These are phyloP conservation scores for Pecten maximus DNA, from an alignment of 2,888 invertebrate genomes.

Conservation along the genomic window DNA sequence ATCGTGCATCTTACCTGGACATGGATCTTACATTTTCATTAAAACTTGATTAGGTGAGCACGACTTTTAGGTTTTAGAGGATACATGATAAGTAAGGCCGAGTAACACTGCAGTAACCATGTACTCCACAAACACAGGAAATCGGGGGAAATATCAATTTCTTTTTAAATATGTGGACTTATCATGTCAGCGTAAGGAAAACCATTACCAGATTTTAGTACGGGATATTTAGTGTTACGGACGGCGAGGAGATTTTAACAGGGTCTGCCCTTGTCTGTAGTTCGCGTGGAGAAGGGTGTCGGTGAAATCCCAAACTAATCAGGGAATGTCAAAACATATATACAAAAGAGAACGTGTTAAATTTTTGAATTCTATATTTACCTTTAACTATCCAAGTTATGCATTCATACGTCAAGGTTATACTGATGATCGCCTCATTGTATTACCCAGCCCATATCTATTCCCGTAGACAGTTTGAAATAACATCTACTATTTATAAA, in stretches of 20 bases:
- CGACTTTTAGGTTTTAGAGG: too few species aligned
- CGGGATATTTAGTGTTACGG: constrained; percentile 31
- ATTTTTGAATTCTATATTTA: not conserved
- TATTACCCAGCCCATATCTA: too few species aligned
- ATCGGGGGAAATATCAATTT: not conserved
- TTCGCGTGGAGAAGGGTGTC: not conserved
- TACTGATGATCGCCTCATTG: too few species aligned
- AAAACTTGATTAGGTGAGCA: too few species aligned
- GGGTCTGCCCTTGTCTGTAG: constrained; percentile 12
- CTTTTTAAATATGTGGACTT: not conserved
- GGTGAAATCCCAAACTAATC: not conserved
- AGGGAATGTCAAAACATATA: not conserved
- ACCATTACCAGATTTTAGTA: constrained; percentile 14
- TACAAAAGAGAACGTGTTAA: not conserved
- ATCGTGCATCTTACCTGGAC: too few species aligned
- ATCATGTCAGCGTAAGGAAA: not conserved
- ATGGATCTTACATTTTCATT: too few species aligned
- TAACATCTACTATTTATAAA: too few species aligned
- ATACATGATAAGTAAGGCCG: too few species aligned
- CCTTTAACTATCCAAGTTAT: not conserved
- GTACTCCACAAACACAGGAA: not conserved
- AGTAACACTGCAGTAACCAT: too few species aligned
- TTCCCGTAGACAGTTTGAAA: too few species aligned
- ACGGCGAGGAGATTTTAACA: not conserved
- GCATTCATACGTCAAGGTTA: not conserved